Evolutionary conservation across 2,797 vertebrate genomes (phyloP).

Genomic region (Coracias cyanogaster): DNA sequence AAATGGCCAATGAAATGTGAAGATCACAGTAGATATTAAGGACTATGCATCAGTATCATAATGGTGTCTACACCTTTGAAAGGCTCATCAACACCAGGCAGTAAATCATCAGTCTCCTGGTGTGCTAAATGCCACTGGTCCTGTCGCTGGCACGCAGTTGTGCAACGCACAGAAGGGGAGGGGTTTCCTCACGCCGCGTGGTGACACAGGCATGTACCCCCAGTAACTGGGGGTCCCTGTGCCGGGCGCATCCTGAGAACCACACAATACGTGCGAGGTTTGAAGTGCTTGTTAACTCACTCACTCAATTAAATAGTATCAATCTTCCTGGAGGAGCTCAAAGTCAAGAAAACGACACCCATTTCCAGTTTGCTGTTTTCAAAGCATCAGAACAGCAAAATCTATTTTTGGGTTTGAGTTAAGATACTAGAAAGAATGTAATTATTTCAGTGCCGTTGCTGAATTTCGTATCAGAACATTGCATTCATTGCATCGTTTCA

Average conservation of each 20-base stretch:
- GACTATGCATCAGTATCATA: no score
- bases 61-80: not conserved
- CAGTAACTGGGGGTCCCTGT: not conserved
- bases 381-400: not conserved
- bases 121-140: not conserved
- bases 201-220: not conserved
- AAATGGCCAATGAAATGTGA: not conserved
- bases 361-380: not conserved
- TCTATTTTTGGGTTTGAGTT: not conserved
- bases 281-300: not conserved
- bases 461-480: not conserved
- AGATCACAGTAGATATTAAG: not conserved
- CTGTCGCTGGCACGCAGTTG: not conserved
- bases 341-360: not conserved
- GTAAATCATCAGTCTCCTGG: not conserved
- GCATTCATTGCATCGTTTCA: not conserved
- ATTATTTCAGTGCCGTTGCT: not conserved
- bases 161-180: not conserved
- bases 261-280: not conserved
- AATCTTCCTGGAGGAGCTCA: not conserved
- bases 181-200: not conserved
- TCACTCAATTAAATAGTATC: not conserved
- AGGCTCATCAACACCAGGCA: not conserved
- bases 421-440: not conserved
- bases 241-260: fast-evolving